These are phyloP conservation scores for Lipotes vexillifer DNA, from an alignment of 2,113 vertebrate species.

Conservation along the genomic window DNA sequence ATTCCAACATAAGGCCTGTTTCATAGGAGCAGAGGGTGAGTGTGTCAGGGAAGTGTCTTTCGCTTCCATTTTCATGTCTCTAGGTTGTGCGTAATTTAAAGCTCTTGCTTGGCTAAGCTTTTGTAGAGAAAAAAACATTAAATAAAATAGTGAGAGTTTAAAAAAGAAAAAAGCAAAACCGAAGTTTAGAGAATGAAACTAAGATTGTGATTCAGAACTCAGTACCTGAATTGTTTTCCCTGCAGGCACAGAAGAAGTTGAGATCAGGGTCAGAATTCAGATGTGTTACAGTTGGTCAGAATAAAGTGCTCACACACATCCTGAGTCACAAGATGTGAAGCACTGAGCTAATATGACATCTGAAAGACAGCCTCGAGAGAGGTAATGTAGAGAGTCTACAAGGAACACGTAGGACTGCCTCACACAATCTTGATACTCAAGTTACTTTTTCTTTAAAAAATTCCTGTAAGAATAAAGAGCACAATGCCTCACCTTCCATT, in stretches of 20 bases:
- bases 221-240: not conserved
- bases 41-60: not conserved
- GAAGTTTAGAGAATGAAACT: not conserved
- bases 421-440: not conserved
- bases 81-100: constrained; percentile 3
- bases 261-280: not conserved
- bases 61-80: not conserved
- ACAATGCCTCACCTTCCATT: not conserved
- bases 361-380: not conserved
- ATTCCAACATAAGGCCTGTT: not conserved
- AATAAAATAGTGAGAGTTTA: not conserved
- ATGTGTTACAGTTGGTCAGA: not conserved
- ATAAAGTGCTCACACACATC: not conserved
- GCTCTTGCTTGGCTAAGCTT: not conserved
- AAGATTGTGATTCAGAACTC: not conserved
- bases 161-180: not conserved
- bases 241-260: not conserved
- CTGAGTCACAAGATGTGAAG: not conserved
- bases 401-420: not conserved
- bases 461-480: not conserved
- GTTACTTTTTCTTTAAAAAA: not conserved
- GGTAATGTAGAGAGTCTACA: not conserved
- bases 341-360: not conserved
- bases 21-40: not conserved
- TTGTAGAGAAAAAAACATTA: not conserved